These are phyloP conservation scores for Drosophila mojavensis DNA, from an alignment of 1,140 invertebrate species.

Conservation along the genomic window DNA sequence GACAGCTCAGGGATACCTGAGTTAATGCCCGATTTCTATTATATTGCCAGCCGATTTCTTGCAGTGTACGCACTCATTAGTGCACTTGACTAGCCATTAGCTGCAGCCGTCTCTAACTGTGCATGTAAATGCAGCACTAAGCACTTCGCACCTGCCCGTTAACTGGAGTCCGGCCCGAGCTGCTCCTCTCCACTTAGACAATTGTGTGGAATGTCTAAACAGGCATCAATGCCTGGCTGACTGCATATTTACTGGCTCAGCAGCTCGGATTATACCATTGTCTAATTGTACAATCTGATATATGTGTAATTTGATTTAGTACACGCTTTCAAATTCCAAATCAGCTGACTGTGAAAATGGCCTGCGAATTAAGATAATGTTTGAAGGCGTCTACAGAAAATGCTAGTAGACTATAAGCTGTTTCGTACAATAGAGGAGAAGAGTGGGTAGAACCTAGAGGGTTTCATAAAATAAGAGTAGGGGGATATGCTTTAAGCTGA, in stretches of 20 bases:
- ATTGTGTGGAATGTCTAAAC: slow-evolving; percentile 30
- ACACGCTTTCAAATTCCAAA: slow-evolving; percentile 1
- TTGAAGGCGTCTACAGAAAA: no score
- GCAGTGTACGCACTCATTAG: slow-evolving; percentile 17
- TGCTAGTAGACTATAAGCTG: no score
- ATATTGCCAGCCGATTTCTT: neutral
- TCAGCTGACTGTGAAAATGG: slow-evolving; percentile 7
- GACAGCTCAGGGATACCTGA: neutral
- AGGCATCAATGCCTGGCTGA: neutral
- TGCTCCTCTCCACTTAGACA: neutral
- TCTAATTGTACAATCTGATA: slow-evolving; percentile 18
- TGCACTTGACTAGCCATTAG: slow-evolving; percentile 47
- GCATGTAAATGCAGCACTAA: slow-evolving; percentile 64
- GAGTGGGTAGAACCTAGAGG: no score
- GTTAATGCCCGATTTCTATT: neutral
- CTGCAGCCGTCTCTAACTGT: slow-evolving; percentile 41
- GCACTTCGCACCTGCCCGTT: slow-evolving; percentile 71
- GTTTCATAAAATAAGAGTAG: no score
- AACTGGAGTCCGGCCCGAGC: slow-evolving; percentile 14
- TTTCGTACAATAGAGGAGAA: no score
- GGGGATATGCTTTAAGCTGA: no score
- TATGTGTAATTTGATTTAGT: slow-evolving; percentile 25
- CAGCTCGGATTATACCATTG: slow-evolving; percentile 2
- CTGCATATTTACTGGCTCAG: neutral
- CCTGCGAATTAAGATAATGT: neutral